Evolutionary conservation across 2,888 invertebrate genomes (phyloP), one percentile per base, ranked within the genome.

Genomic region (Neocrepidodera transversa): DNA sequence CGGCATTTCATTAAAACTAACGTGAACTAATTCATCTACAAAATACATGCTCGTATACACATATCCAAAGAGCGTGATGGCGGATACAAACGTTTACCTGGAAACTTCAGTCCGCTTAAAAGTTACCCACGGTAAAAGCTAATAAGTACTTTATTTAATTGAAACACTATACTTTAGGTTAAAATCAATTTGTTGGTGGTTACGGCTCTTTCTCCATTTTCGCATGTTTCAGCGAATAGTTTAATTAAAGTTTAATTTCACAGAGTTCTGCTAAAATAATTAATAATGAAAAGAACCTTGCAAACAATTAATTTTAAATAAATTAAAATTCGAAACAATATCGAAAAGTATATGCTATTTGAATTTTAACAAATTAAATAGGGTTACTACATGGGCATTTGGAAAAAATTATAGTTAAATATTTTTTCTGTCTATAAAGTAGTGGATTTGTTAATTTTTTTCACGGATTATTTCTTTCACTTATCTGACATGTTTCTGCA

Each of bases 71-170:
- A 23, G 14, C 45, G 26, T 45, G 45, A 11, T 45, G 45, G 45
- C 8, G 28, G 45, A 45, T 53, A 53, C 53, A 53, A 43, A 53
- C 53, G 32, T 53, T 43, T 53, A 53, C 53, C 43, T 53, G 42
- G 20, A 53, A 43, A 53, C 32, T 42, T 17, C 13, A 16, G 40
- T 26, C 18, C 53, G 42, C 53, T 53, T 42, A 52, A 52, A 52
- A 52, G 52, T 52, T 52, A 40, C 52, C 17, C 23, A 38, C 36
- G 30, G 18, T 52, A 42, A 52, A 52, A 52, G 53, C 53, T 53
- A 53, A 43, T 53, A 53, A 53, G 17, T 43, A 53, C 53, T 53
- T 53, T 53, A 53, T 53, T 53, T 43, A 53, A 53, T 43, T 53
- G 53, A 53, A 53, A 53, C 28, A 51, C 53, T 53, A 53, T 32